Evolutionary conservation across 2,888 invertebrate genomes (phyloP), one percentile per base, ranked within the genome.

Genomic region (Idaea biselata): DNA sequence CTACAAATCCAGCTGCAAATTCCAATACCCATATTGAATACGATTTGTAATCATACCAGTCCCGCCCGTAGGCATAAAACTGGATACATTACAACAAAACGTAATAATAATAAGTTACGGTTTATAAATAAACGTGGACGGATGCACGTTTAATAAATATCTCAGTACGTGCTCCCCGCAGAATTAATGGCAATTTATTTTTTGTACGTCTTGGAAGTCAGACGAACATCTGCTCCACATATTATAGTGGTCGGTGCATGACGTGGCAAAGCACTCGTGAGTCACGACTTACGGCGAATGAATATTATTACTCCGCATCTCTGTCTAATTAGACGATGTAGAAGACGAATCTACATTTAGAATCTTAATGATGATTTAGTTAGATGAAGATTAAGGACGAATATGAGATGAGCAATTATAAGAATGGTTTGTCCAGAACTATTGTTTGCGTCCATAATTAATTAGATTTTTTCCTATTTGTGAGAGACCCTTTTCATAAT

Each of bases 141-240:
- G 68, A 69, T 68, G 68, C 66, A 56, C 56, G 61, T 55, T 17
- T 56, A 18, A 64, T 64, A 60, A 64, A 63, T 65, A 63, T 60
- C 55, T 61, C 59, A 58, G 63, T 64, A 66, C 66, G 67, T 69
- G 68, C 60, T 63, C 59, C 53, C 60, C 59, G 55, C 61, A 54
- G 66, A 61, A 57, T 65, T 65, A 63, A 68, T 68, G 56, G 63
- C 66, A 64, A 65, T 65, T 63, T 56, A 56, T 67, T 68, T 67
- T 68, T 63, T 60, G 60, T 63, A 58, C n/a, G 62, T 18, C 58
- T 60, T 16, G 60, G 58, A 25, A 65, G 60, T 60, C 65, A 61
- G 61, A 62, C 67, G 61, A 63, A 68, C 71, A 71, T 71, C 65
- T 71, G 71, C 65, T 33, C 31, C 58, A 63, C 61, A 62, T 58